These are phyloP conservation scores for Scrobipalpa atriplicella DNA, from an alignment of 2,888 invertebrate species.

Conservation along the genomic window DNA sequence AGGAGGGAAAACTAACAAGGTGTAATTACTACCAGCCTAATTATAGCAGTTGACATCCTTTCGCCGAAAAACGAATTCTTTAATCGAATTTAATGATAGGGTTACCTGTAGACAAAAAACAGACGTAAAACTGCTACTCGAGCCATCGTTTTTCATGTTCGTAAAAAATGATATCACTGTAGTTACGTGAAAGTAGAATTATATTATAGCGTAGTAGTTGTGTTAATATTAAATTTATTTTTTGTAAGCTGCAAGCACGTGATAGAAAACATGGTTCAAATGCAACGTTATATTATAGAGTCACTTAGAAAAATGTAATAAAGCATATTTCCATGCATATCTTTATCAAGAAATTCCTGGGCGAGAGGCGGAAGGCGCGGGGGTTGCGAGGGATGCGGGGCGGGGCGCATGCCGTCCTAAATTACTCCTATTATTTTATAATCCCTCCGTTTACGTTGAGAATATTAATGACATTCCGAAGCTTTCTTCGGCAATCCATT, in stretches of 20 bases:
- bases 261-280: neutral
- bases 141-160: conserved; percentile 5
- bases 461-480: conserved; percentile 81
- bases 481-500: conserved; percentile 68
- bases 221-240: neutral
- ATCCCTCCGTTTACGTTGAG: conserved; percentile 81
- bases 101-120: conserved; percentile 42
- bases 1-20: conserved; percentile 63
- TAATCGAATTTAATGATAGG: conserved; percentile 71
- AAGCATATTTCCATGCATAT: conserved; percentile 80
- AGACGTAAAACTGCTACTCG: conserved; percentile 29
- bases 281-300: conserved; percentile 35
- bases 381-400: conserved; percentile 43
- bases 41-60: conserved; percentile 72
- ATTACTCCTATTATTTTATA: conserved; percentile 83
- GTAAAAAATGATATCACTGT: conserved; percentile 5
- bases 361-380: conserved; percentile 43
- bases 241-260: neutral
- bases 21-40: conserved; percentile 69
- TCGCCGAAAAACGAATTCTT: conserved; percentile 53
- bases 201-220: neutral
- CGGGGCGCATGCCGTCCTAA: conserved; percentile 71
- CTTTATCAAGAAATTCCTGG: conserved; percentile 73
- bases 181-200: neutral
- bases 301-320: conserved; percentile 77